These are phyloP conservation scores for Xenops minutus DNA, from an alignment of 2,797 vertebrate species.

Conservation along the genomic window DNA sequence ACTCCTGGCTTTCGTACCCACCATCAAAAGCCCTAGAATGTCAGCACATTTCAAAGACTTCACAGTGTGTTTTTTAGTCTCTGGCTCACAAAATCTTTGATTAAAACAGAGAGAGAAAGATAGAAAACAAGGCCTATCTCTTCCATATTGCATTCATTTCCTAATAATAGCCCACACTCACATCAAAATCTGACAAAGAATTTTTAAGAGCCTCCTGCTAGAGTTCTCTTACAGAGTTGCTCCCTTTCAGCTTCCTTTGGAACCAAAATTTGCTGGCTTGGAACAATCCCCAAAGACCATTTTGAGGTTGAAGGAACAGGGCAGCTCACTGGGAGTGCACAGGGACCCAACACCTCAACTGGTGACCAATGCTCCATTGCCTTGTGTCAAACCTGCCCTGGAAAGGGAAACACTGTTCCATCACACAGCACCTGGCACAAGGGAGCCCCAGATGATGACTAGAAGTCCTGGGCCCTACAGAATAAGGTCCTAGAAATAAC, in stretches of 20 bases:
- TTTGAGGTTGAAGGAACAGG: neutral
- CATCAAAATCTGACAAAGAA: neutral
- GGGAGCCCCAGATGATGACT: fast-evolving
- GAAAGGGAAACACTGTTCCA: neutral
- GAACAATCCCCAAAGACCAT: neutral
- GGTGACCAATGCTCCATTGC: neutral
- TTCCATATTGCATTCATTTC: neutral
- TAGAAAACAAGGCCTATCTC: neutral
- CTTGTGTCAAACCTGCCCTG: neutral
- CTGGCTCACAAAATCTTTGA: neutral
- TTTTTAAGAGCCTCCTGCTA: neutral
- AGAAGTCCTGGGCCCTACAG: neutral
- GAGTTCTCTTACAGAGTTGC: neutral
- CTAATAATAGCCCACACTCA: neutral
- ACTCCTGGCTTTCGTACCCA: neutral
- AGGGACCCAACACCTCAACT: neutral
- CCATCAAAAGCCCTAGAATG: neutral
- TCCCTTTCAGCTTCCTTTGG: neutral
- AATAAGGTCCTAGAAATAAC: neutral
- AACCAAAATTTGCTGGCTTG: neutral
- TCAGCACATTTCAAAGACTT: neutral
- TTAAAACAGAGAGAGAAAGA: neutral
- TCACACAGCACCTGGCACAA: neutral
- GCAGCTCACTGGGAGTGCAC: neutral
- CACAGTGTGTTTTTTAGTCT: neutral